phyloP scores from a whole-genome alignment of 2,888 invertebrate genomes.

The Morpho achilles region DNA sequence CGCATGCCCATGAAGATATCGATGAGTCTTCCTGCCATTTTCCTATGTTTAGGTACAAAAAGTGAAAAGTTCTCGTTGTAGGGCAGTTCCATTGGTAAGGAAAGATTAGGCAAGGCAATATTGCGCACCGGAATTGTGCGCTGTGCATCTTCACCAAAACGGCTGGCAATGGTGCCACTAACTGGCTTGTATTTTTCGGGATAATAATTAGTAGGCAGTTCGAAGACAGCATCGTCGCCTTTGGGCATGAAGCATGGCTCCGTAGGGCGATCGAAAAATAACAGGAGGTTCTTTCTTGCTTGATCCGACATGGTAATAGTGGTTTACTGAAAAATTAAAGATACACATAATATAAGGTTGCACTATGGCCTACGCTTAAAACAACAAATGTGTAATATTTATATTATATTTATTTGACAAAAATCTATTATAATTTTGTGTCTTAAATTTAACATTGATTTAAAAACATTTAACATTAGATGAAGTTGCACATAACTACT shows the following conservation, averaged over 20 bases:
- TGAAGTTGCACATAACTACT: too few relatives aligned
- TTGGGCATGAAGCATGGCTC: slow-evolving; percentile 89
- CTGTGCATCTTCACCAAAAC: slow-evolving; percentile 76
- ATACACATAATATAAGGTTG: too few relatives aligned
- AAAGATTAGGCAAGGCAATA: slow-evolving; percentile 82
- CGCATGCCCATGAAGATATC: slow-evolving; percentile 85
- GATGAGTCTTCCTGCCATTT: slow-evolving; percentile 82
- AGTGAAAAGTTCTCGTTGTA: slow-evolving; percentile 84
- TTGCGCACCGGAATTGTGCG: slow-evolving; percentile 77
- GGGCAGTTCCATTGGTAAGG: slow-evolving; percentile 79
- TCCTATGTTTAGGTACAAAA: slow-evolving; percentile 84
- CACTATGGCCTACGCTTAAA: too few relatives aligned
- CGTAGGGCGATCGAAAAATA: slow-evolving; percentile 86
- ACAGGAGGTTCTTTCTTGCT: slow-evolving; percentile 68
- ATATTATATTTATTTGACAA: too few relatives aligned
- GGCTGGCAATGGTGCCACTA: slow-evolving; percentile 61
- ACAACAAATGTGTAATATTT: too few relatives aligned
- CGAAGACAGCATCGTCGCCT: slow-evolving; percentile 81
- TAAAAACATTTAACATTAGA: too few relatives aligned
- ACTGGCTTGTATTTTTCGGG: slow-evolving; percentile 61
- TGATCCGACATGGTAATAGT: slow-evolving; percentile 37
- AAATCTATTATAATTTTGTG: too few relatives aligned
- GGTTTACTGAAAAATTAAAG: too few relatives aligned
- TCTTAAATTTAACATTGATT: too few relatives aligned
- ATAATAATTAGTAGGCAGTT: slow-evolving; percentile 81